Conservation (phyloP, 2,797 vertebrate genomes). For the Passerculus sandwichensis region DNA sequence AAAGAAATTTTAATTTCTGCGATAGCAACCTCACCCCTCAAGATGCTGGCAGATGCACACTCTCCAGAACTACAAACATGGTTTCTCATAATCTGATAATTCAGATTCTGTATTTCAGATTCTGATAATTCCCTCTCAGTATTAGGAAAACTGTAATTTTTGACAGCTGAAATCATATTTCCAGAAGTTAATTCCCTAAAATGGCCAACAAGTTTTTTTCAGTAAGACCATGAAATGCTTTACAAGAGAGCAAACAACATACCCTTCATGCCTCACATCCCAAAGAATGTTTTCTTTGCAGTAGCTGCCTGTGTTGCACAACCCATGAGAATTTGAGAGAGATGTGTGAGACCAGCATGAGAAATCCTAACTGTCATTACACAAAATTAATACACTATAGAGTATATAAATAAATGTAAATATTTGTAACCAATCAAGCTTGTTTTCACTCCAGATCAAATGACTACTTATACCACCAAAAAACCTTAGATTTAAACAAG, state of each 20-base stretch:
- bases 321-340: not conserved
- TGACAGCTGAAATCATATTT: not conserved
- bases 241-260: not conserved
- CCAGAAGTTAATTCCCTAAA: slow-evolving; percentile 22
- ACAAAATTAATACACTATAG: not conserved
- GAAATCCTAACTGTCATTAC: not conserved
- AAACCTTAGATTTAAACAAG: not conserved
- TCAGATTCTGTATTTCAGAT: not conserved
- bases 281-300: slow-evolving; percentile 12
- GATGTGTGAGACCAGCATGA: not conserved
- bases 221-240: not conserved
- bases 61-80: not conserved
- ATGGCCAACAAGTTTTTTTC: not conserved
- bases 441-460: not conserved
- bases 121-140: not conserved
- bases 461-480: not conserved
- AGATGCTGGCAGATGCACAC: not conserved
- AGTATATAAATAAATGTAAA: not conserved
- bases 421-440: not conserved
- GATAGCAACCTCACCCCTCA: not conserved
- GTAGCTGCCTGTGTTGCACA: not conserved
- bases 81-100: not conserved
- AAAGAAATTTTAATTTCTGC: not conserved
- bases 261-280: not conserved
- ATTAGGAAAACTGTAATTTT: not conserved